Percentiles rank a stretch among this genome's conserved stretches.
Conservation (phyloP, 2,888 invertebrate genomes). For the Tubiluchus corallicola region DNA sequence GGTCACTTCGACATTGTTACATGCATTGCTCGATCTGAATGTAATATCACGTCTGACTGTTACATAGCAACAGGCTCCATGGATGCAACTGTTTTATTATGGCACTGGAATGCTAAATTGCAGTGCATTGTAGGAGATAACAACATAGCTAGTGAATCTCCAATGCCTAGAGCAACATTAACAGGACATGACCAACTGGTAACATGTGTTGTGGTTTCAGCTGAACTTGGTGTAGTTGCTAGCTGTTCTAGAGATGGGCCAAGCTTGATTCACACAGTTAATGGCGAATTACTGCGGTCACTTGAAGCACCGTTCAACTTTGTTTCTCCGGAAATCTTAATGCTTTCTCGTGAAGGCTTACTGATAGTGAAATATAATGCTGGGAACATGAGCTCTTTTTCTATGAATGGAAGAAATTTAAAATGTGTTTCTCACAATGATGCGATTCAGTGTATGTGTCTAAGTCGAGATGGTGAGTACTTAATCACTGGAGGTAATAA, state of each 20-base stretch:
- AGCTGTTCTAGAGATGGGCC: constrained; percentile 78
- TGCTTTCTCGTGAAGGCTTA: constrained; percentile 87
- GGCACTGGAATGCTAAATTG: constrained; percentile 81
- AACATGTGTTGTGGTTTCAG: constrained; percentile 84
- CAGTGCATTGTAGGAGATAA: constrained; percentile 92
- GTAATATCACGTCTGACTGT: constrained; percentile 96
- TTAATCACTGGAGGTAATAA: constrained; percentile 91
- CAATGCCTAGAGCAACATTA: constrained; percentile 85
- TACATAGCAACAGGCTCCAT: constrained; percentile 95
- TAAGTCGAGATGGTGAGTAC: constrained; percentile 96
- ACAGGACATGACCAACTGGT: constrained; percentile 96
- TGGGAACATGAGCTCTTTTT: constrained; percentile 79
- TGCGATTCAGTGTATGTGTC: constrained; percentile 55
- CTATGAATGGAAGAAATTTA: constrained; percentile 75
- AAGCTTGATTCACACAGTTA: constrained; percentile 89
- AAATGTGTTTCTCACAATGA: constrained; percentile 81
- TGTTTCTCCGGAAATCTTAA: constrained; percentile 60
- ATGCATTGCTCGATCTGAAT: constrained; percentile 88
- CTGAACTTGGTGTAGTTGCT: constrained; percentile 89
- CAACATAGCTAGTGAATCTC: constrained; percentile 41
- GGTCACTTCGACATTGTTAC: constrained; percentile 98
- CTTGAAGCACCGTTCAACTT: constrained; percentile 59
- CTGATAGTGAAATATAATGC: constrained; percentile 79
- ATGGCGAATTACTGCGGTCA: constrained; percentile 85
- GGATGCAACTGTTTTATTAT: constrained; percentile 90